A percentile compares a stretch with the other conserved stretches of the same genome.
phyloP scores from a whole-genome alignment of 2,797 vertebrate genomes.

The Oreochromis grahami region DNA sequence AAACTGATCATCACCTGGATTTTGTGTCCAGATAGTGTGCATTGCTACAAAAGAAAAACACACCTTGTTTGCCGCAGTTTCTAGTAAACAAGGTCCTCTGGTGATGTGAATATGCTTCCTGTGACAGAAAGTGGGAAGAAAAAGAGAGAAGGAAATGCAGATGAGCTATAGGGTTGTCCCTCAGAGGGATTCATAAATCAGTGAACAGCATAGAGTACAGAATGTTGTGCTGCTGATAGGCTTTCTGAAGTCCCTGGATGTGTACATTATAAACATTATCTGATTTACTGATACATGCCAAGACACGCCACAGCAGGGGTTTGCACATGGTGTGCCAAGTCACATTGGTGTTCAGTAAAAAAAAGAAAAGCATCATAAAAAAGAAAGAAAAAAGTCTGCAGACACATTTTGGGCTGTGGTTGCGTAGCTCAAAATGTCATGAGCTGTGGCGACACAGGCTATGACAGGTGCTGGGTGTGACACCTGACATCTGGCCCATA shows the following conservation, averaged over 20 bases:
- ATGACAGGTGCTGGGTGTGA: background rate
- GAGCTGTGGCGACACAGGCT: background rate
- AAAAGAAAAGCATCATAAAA: background rate
- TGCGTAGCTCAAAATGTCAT: background rate
- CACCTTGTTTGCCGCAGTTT: background rate
- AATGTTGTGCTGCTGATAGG: background rate
- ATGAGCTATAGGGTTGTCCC: conserved; percentile 8
- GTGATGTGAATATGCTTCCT: background rate
- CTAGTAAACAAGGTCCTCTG: conserved; percentile 21
- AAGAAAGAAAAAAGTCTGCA: background rate
- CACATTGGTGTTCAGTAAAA: background rate
- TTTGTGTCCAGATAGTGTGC: background rate
- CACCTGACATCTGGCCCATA: background rate
- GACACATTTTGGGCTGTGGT: background rate
- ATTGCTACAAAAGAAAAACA: background rate
- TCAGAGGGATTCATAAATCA: conserved; percentile 23
- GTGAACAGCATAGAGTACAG: background rate
- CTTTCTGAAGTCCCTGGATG: background rate
- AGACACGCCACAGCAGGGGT: background rate
- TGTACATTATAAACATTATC: background rate
- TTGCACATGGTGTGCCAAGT: background rate
- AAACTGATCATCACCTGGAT: background rate
- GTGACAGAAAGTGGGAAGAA: background rate
- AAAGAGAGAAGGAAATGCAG: background rate
- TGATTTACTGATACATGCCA: background rate